Base-by-base conservation (phyloP, 2,888 invertebrate genomes). In the Platycheirus rosarum region DNA sequence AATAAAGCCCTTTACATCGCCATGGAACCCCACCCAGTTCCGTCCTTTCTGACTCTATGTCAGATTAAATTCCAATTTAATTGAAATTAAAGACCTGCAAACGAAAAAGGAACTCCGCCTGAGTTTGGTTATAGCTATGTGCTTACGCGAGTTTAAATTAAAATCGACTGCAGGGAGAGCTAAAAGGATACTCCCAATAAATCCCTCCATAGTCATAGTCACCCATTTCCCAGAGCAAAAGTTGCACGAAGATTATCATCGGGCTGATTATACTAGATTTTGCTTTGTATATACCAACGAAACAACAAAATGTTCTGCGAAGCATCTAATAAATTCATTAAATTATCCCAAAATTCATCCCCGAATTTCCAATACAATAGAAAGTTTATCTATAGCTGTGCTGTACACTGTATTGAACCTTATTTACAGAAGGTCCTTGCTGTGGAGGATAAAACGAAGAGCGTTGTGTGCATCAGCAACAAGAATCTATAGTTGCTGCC, bases 1-100 rank as follows among this genome's bases (percentile, higher is more conserved):
- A 23, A 11, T 13, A 23, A 40, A 42, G 48, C 20, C 1, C 55
- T 37, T 48, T 9, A 35, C n/a, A 18, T 71, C 44, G 29, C 49
- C 44, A 42, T 71, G 51, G 13, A 37, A n/a, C 20, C 16, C 51
- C 44, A 13, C 40, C 23, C n/a, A n/a, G n/a, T n/a, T n/a, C n/a
- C n/a, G n/a, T n/a, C n/a, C n/a, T n/a, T n/a, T n/a, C 16, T 16
- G 42, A 66, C 51, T 44, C 57, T 20, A 29, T 66, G 26, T 26
- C 65, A 35, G 48, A 68, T 78, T 68, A 62, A 73, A 35, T 68
- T 68, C 62, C 18, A 78, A 78, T 78, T 68, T 68, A 73, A 62
- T 62, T 62, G 62, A 48, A 78, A 78, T 78, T 78, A 68, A 78
- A 78, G 66, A 16, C 73, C 60, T 37, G 60, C 32, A 35, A 14